Conservation (phyloP, 2,113 vertebrate genomes). For the Chitala chitala region DNA sequence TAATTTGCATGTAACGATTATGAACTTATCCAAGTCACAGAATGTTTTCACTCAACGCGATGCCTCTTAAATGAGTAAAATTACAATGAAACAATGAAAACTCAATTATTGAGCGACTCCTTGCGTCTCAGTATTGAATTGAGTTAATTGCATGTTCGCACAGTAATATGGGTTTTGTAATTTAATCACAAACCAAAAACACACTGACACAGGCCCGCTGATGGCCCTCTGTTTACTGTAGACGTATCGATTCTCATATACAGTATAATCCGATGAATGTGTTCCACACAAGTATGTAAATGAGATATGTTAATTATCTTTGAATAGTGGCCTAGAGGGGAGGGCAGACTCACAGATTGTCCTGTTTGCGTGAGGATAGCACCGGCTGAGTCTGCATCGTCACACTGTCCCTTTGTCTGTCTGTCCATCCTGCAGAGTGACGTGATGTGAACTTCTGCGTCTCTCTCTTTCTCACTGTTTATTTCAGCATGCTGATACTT, state of each 20-base stretch:
- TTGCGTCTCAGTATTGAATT: neutral
- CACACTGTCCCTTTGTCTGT: too few relatives aligned
- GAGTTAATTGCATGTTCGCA: neutral
- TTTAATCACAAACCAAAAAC: neutral
- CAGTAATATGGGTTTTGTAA: neutral
- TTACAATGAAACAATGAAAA: neutral
- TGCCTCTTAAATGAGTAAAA: neutral
- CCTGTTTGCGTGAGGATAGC: neutral
- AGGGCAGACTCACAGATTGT: neutral
- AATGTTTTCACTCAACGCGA: neutral
- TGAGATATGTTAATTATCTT: constrained; percentile 7
- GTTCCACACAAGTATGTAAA: neutral
- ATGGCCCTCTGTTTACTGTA: neutral
- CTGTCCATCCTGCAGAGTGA: too few relatives aligned
- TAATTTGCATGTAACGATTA: constrained; percentile 5
- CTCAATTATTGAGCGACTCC: neutral
- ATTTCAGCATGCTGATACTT: too few relatives aligned
- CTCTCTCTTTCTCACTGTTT: too few relatives aligned
- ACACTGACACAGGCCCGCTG: neutral
- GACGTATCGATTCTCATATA: constrained; percentile 1
- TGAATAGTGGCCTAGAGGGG: neutral
- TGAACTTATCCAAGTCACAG: neutral
- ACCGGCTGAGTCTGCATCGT: too few relatives aligned
- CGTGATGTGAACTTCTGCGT: too few relatives aligned
- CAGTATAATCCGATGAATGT: neutral